Evolutionary conservation across 2,888 invertebrate species (phyloP), one percentile per base, ranked within the genome.

Genomic region (Acrocera orbiculus): DNA sequence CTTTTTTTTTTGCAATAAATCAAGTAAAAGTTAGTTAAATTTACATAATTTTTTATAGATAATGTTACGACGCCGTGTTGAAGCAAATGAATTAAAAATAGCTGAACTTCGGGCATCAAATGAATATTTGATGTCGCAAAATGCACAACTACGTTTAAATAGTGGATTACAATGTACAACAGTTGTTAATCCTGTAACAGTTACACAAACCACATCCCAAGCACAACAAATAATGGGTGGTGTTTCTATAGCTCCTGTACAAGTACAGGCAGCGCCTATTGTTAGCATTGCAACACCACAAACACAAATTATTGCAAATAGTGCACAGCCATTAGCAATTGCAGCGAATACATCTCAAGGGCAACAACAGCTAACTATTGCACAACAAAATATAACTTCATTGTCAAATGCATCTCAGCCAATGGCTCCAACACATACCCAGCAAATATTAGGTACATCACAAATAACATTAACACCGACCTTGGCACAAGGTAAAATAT

Each of bases 71-170:
- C 40, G 46, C 2, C 44, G 47, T 5, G 45, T 47, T 3, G 47
- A 47, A 37, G 40, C 45, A 11, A 48, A 48, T 38, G 48, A 46
- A 40, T 44, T 47, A 5, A 47, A 46, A 43, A 47, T 75, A 13
- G 67, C 67, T 20, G 77, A 78, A 53, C 56, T 80, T 40, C 73
- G 73, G 22, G 76, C 78, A 3, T 76, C 79, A 7, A 82, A 82
- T 53, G 79, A 81, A 51, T 79, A 80, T 52, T 63, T 82, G 9
- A 56, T 81, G 41, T 77, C 78, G 46, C 79, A 81, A 56, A 80
- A 80, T 55, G 78, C 79, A 16, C 72, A 73, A 42, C 57, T 78
- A 39, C 63, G 80, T 19, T 63, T 75, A 40, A 67, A 67, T 10
- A 68, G 66, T 36, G 11, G 11, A 23, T 11, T 64, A 8, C 56